These are phyloP conservation scores for Rhabdophis nuchalis DNA, from an alignment of 2,797 vertebrate genomes.

Conservation along the genomic window DNA sequence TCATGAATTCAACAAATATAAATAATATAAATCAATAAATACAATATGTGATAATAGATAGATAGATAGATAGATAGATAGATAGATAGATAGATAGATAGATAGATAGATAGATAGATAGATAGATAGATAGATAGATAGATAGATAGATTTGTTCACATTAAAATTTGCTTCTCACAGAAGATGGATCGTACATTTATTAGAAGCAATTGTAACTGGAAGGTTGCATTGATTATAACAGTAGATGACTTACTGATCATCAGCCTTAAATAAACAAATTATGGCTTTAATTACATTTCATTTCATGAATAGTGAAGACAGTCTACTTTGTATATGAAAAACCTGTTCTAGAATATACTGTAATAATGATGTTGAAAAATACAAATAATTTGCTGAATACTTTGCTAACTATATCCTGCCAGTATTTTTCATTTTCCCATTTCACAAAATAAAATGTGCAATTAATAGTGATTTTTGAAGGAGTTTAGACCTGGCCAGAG, in stretches of 20 bases:
- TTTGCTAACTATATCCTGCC: background rate
- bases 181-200: background rate
- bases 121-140: no score
- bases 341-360: background rate
- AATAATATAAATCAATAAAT: background rate
- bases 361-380: background rate
- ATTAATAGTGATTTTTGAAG: background rate
- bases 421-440: background rate
- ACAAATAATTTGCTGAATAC: background rate
- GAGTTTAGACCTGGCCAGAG: background rate
- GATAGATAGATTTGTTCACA: background rate
- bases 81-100: no score
- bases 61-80: no score
- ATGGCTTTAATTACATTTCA: background rate
- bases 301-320: background rate
- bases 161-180: background rate
- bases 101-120: no score
- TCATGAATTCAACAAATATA: background rate
- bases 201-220: constrained; percentile 1
- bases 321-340: background rate
- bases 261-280: background rate
- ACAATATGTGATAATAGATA: background rate
- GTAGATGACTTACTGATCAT: background rate
- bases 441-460: background rate
- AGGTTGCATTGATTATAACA: background rate